Base-by-base conservation (phyloP, 1,140 invertebrate species). In the Ips typographus region DNA sequence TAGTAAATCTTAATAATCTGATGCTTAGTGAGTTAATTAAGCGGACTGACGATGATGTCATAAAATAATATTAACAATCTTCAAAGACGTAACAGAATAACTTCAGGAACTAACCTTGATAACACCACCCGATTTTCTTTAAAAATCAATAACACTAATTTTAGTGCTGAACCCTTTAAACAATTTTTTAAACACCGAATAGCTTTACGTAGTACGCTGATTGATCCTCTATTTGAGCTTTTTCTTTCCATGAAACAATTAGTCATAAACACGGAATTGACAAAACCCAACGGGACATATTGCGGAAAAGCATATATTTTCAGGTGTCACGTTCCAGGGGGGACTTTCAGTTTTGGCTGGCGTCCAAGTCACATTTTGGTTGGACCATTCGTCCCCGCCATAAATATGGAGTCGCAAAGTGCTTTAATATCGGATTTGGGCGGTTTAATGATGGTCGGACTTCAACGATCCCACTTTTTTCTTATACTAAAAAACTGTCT, bases 391-490 rank as follows among this genome's bases (percentile, higher is more conserved):
- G 49, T 65, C 38, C 64, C n/a, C 3, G 42, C 55, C 53, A 65
- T 65, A 65, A 65, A 65, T 65, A 65, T 65, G 64, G 53, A 65
- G 52, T 49, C 55, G 64, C 64, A 65, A 57, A 65, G 64, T 55
- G 42, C 53, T 65, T 65, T 65, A 57, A 65, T 57, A 65, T 65
- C 40, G 64, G 64, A 65, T 65, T 65, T 65, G 7, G 53, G 44
- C 22, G 42, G 49, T 42, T 57, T 65, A 65, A 65, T 65, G 64
- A 65, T 41, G 64, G 53, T 39, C 52, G 55, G 22, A 22, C 22
- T 22, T 22, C 22, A 22, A 22, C 22, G 22, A 22, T 22, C 22
- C 22, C 22, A 22, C 22, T 22, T 22, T 22, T 22, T 22, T 22
- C 22, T 22, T 22, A 22, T 22, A 22, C 22, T 22, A 22, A 22